These are phyloP conservation scores for Horisme vitalbata DNA, from an alignment of 2,888 invertebrate genomes.

Conservation along the genomic window DNA sequence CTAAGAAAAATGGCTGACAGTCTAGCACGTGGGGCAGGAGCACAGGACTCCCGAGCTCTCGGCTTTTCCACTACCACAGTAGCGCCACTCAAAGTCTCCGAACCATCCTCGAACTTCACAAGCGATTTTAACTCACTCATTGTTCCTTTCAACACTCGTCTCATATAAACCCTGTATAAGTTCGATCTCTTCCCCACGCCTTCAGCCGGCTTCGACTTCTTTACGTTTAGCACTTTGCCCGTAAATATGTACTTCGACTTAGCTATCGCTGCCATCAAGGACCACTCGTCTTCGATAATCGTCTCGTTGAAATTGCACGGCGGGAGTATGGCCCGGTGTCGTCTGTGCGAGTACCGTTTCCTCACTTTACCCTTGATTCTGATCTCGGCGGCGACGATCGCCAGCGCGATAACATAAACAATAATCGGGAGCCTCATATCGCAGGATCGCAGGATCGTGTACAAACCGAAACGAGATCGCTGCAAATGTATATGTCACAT, in stretches of 20 bases:
- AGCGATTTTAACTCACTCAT: constrained; percentile 62
- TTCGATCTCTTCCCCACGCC: constrained; percentile 61
- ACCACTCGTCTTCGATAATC: constrained; percentile 76
- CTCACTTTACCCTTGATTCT: constrained; percentile 77
- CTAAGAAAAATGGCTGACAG: constrained; percentile 77
- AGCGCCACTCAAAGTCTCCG: constrained; percentile 64
- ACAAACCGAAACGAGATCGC: constrained; percentile 61
- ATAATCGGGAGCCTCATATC: constrained; percentile 72
- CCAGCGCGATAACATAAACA: constrained; percentile 70
- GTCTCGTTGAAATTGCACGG: constrained; percentile 78
- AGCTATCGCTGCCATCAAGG: constrained; percentile 76
- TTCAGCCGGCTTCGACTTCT: constrained; percentile 61
- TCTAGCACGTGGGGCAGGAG: constrained; percentile 70
- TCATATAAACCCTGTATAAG: constrained; percentile 72
- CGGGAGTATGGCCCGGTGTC: constrained; percentile 69
- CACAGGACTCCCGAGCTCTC: constrained; percentile 63
- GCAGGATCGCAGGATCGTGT: constrained; percentile 58
- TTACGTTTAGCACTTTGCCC: constrained; percentile 75
- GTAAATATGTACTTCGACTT: constrained; percentile 79
- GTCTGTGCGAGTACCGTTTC: constrained; percentile 70
- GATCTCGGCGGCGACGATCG: constrained; percentile 70
- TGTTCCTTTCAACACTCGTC: constrained; percentile 75
- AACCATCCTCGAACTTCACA: constrained; percentile 61
- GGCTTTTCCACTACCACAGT: constrained; percentile 64
- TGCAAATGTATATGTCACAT: constrained; percentile 78